Evolutionary conservation across 2,797 vertebrate genomes (phyloP), one percentile per base, ranked within the genome.

Genomic region (Tokudaia tokunoshimensis): DNA sequence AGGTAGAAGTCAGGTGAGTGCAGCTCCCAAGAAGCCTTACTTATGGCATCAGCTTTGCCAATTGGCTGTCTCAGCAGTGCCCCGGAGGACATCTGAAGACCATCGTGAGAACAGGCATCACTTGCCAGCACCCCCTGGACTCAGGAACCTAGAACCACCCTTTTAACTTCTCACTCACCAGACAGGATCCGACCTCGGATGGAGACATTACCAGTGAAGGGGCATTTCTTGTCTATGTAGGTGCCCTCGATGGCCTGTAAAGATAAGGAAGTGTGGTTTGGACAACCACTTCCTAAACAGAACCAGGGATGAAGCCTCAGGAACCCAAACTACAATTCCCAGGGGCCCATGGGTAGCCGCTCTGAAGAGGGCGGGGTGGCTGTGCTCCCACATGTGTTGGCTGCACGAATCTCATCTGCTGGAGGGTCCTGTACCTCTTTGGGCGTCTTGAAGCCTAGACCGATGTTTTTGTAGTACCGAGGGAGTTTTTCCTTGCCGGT

Each of bases 181-280:
- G 99, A 99, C 70, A 99, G 99, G 93, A 99, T 99, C 19, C 99
- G 99, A 52, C 99, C 99, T 89, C 99, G 99, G 97, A 99, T 99
- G 65, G 99, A 99, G 57, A 99, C 99, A 0, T 99, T 99, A 24
- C 99, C 99, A 0, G 99, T 99, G 98, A 99, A 99, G 24, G 99
- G 99, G 95, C 99, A 99, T 98, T 99, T 99, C 98, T 99, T 99
- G 98, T 99, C 99, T 98, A 99, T 99, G 97, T 99, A 99, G 95
- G 99, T 99, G 94, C 99, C 99, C 0, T 99, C 99, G 19, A 99
- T 99, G 90, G 99, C 99, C 99, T 99, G 96, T 20, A n/a, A 9
- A 0, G 1, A 52, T 6, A 84, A 44, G 57, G n/a, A 57, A 61
- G 3, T 0, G 0, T 59, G 4, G 29, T 2, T 6, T 3, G 1